Base-by-base conservation (phyloP, 2,797 vertebrate species). In the Morelia viridis region DNA sequence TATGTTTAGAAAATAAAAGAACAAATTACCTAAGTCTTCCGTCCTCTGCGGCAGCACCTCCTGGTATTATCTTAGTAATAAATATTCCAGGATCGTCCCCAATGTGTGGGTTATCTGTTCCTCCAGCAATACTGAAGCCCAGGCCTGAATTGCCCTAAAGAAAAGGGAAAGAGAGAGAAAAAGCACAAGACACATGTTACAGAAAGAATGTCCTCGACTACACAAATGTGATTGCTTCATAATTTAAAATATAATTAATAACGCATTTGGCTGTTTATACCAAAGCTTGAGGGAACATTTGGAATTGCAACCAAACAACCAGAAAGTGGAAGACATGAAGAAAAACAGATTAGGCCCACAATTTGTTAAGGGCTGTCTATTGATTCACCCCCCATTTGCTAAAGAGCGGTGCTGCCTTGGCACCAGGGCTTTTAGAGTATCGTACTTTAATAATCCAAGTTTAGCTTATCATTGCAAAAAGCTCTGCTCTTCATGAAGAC, bases 61-160 rank as follows among this genome's bases (percentile, higher is more conserved):
- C 99, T 17, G 98, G 98, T 96, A 99, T 99, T 97, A 99, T 99
- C 97, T 99, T 99, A 92, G 99, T 99, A 96, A 99, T 99, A 97
- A 99, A 99, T 98, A 99, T 99, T 92, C 99, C 99, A 2, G 99
- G 99, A 96, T 99, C 99, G 91, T 99, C 99, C 61, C 98, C 99
- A 84, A 99, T 99, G 96, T 99, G 99, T 92, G 99, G 99, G 96
- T 99, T 99, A 97, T 99, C 99, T 94, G 98, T 99, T 92, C 99
- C 99, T 95, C 99, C 99, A 56, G 99, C 99, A 92, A 99, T 99
- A 97, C 99, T 99, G 95, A 99, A 99, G 91, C 99, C 99, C 97
- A 99, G 95, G 57, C 99, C 99, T 19, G 99, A 99, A 98, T 99
- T 99, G 91, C 99, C 99, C 99, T 99, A 97, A 6, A 86, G 97